These are phyloP conservation scores for Meloe dianella DNA, from an alignment of 2,888 invertebrate genomes.

Conservation along the genomic window DNA sequence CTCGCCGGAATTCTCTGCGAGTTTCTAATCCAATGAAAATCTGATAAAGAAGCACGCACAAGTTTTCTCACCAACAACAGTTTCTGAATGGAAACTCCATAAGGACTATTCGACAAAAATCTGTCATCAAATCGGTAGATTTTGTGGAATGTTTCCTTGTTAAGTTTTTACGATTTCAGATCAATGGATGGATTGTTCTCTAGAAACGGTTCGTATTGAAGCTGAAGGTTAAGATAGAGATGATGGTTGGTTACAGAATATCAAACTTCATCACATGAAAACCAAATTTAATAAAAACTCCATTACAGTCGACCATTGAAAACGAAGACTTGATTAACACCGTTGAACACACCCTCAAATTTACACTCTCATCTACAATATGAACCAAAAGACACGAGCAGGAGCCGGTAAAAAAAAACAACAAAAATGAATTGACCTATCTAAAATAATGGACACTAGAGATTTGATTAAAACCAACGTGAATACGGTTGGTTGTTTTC, in stretches of 20 bases:
- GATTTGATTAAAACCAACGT: constrained; percentile 2
- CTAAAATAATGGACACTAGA: background rate
- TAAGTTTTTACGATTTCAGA: too few relatives aligned
- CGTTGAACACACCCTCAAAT: background rate
- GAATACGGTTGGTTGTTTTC: background rate
- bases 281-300: background rate
- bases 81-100: too few relatives aligned
- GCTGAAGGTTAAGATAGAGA: background rate
- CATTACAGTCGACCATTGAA: background rate
- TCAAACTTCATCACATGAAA: background rate
- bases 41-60: too few relatives aligned
- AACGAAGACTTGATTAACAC: background rate
- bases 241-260: background rate
- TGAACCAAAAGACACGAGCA: background rate
- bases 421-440: background rate
- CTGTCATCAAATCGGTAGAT: too few relatives aligned
- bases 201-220: too few relatives aligned
- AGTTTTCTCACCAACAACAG: too few relatives aligned
- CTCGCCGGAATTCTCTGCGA: too few relatives aligned
- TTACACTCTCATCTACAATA: background rate
- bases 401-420: background rate
- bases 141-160: too few relatives aligned
- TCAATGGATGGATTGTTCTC: too few relatives aligned
- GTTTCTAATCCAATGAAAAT: too few relatives aligned
- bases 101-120: too few relatives aligned